Conservation (phyloP, 2,797 vertebrate genomes). For the Cuculus canorus region DNA sequence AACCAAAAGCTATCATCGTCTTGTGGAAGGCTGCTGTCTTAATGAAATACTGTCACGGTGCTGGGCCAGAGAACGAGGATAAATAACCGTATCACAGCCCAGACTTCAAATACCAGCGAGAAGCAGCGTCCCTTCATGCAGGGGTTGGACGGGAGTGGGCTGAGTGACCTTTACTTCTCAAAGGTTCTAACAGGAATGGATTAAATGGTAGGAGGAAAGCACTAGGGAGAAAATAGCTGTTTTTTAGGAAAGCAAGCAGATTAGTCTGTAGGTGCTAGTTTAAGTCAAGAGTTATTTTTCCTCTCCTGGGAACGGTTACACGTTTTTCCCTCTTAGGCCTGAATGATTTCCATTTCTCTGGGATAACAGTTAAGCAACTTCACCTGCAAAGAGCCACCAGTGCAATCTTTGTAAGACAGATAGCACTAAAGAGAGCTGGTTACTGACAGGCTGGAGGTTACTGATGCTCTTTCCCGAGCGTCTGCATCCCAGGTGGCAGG, state of each 20-base stretch:
- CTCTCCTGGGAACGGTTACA: neutral
- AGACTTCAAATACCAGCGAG: neutral
- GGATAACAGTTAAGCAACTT: neutral
- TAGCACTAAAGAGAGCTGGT: neutral
- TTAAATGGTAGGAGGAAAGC: neutral
- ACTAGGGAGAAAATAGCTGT: no score
- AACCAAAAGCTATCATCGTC: fast-evolving
- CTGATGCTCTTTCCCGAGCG: neutral
- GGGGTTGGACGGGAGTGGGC: neutral
- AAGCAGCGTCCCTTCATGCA: neutral
- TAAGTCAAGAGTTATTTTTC: neutral
- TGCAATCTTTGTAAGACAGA: neutral
- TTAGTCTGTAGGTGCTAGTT: neutral
- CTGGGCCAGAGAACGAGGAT: neutral
- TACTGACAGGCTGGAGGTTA: neutral
- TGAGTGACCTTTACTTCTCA: neutral
- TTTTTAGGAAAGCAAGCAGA: neutral
- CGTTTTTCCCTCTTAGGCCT: neutral
- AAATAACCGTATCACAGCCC: neutral
- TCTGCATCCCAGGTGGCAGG: neutral
- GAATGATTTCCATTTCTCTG: neutral
- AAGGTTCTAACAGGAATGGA: neutral
- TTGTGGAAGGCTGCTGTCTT: neutral
- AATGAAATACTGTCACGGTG: neutral
- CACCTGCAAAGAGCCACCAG: neutral